These are phyloP conservation scores for Lasiurus cinereus DNA, from an alignment of 2,113 vertebrate species.

Conservation along the genomic window DNA sequence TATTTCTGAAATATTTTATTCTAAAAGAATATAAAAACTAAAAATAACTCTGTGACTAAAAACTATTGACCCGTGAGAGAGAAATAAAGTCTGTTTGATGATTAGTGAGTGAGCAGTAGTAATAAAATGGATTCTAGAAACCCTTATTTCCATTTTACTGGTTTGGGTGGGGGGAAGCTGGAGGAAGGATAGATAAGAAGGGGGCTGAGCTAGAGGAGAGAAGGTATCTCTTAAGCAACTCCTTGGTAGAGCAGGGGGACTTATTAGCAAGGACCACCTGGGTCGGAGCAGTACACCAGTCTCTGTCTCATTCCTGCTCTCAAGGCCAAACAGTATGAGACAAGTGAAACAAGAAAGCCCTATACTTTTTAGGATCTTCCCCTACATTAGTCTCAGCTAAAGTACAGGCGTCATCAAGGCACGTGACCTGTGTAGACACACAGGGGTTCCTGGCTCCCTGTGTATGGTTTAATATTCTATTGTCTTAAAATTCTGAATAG, in stretches of 20 bases:
- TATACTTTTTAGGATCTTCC: neutral
- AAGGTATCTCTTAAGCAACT: neutral
- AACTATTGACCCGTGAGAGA: neutral
- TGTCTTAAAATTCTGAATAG: neutral
- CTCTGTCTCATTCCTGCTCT: neutral
- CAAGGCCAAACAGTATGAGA: neutral
- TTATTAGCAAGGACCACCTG: neutral
- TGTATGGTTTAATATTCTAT: neutral
- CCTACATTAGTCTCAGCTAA: neutral
- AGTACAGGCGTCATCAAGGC: neutral
- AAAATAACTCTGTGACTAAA: neutral
- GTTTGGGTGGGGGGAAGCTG: neutral
- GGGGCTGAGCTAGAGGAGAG: neutral
- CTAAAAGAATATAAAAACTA: neutral
- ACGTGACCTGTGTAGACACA: neutral
- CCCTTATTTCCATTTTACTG: neutral
- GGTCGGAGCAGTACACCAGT: neutral
- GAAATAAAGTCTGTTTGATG: neutral
- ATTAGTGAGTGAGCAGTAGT: neutral
- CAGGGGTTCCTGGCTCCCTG: fast-evolving
- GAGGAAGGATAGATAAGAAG: neutral
- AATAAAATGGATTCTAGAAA: constrained; percentile 16
- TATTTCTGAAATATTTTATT: constrained; percentile 9
- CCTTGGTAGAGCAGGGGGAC: neutral
- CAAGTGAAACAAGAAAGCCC: neutral